Evolutionary conservation across 92 coral and sea anemone genomes (phyloP).

Genomic region (Actinostola sp.): DNA sequence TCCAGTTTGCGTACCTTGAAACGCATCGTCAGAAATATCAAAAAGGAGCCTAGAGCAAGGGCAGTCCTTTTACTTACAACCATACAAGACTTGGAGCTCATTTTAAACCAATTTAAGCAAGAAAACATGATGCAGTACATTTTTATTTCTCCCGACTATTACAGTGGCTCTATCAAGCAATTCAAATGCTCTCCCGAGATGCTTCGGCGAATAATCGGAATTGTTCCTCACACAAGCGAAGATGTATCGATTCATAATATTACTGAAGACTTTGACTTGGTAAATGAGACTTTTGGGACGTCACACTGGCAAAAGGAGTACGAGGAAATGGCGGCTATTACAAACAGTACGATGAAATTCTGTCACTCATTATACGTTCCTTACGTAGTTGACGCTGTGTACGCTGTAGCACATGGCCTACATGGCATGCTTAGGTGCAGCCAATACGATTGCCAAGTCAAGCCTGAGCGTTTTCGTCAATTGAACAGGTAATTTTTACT

Average conservation of each 20-base stretch:
- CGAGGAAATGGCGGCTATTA: background rate
- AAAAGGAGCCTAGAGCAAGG: slow-evolving; percentile 51
- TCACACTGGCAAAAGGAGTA: slow-evolving; percentile 59
- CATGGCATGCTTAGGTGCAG: slow-evolving; percentile 77
- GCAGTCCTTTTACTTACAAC: slow-evolving; percentile 75
- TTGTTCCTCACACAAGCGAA: slow-evolving; percentile 53
- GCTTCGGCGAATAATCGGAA: slow-evolving; percentile 73
- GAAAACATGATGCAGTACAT: slow-evolving; percentile 63
- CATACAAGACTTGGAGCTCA: slow-evolving; percentile 67
- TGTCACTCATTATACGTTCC: slow-evolving; percentile 64
- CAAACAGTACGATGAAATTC: background rate
- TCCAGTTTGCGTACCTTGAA: slow-evolving; percentile 33
- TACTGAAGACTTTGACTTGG: slow-evolving; percentile 31
- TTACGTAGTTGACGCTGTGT: slow-evolving; percentile 84
- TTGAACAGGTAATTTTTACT: slow-evolving; percentile 54
- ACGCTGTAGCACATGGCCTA: slow-evolving; percentile 77
- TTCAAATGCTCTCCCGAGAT: slow-evolving; percentile 58
- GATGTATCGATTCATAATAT: slow-evolving; percentile 18
- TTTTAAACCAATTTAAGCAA: slow-evolving; percentile 50
- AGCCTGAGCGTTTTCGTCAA: slow-evolving; percentile 44
- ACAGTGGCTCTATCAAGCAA: slow-evolving; percentile 50
- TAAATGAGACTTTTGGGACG: background rate
- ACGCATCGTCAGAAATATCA: slow-evolving; percentile 39
- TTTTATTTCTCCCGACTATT: slow-evolving; percentile 72
- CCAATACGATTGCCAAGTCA: slow-evolving; percentile 31